phyloP scores from a whole-genome alignment of 2,797 vertebrate genomes.

The Propithecus deckenii region DNA sequence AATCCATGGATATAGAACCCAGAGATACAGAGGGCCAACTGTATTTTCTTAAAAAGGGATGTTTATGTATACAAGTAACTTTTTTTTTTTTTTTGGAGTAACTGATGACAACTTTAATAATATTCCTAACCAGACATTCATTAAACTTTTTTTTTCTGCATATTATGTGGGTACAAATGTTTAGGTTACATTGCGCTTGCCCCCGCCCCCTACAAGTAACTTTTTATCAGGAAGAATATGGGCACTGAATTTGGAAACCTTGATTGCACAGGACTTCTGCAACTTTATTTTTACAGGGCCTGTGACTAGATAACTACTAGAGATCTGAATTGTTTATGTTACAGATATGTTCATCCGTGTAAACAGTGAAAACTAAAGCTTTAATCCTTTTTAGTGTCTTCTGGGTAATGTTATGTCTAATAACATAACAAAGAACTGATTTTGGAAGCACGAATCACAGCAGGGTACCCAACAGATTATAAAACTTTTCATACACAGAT shows the following conservation, averaged over 20 bases:
- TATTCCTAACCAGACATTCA: too few species aligned
- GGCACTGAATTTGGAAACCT: not conserved
- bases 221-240: not conserved
- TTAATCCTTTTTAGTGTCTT: not conserved
- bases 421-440: not conserved
- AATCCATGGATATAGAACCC: not conserved
- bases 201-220: not conserved
- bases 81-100: not conserved
- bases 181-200: too few species aligned
- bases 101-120: too few species aligned
- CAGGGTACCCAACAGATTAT: not conserved
- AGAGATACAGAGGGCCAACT: not conserved
- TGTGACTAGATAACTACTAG: not conserved
- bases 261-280: not conserved
- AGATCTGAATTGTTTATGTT: not conserved
- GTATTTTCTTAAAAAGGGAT: not conserved
- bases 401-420: not conserved
- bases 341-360: not conserved
- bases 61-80: not conserved
- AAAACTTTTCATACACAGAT: constrained; percentile 22
- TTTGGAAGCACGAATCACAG: constrained; percentile 4
- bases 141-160: too few species aligned
- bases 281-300: not conserved
- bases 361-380: not conserved
- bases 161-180: too few species aligned